A percentile compares a stretch with the other conserved stretches of the same genome.
Conservation (phyloP, 2,113 vertebrate genomes). For the Corydoras maculifer region DNA sequence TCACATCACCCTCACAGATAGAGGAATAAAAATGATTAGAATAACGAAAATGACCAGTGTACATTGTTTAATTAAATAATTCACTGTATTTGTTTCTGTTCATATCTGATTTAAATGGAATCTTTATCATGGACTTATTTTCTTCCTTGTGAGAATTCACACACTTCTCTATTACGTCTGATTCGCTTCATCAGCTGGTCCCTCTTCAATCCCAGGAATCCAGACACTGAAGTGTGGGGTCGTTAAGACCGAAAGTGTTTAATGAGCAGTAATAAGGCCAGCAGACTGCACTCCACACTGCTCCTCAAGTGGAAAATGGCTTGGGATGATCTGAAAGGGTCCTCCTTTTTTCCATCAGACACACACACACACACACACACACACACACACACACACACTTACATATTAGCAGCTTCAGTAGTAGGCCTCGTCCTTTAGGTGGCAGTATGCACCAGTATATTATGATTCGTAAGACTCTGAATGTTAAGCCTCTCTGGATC, state of each 20-base stretch:
- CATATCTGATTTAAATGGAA: too few species aligned
- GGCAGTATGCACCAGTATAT: conserved; percentile 22
- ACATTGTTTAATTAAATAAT: too few species aligned
- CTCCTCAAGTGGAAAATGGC: conserved; percentile 9
- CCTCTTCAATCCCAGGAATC: neutral
- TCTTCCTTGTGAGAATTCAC: too few species aligned
- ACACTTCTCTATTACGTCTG: neutral
- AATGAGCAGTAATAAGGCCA: conserved; percentile 13
- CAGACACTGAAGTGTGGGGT: neutral
- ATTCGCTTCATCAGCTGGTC: neutral
- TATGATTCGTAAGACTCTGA: neutral
- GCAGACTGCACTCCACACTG: neutral
- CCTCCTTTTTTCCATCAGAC: neutral
- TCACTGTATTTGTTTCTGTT: too few species aligned
- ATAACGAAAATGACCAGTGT: too few species aligned
- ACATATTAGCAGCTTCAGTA: neutral
- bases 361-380: neutral
- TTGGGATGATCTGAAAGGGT: neutral
- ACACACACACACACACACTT: neutral
- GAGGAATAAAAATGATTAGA: too few species aligned
- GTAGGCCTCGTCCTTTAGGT: conserved; percentile 21
- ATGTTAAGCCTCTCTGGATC: too few species aligned
- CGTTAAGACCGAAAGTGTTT: conserved; percentile 15
- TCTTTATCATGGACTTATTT: too few species aligned
- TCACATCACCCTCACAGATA: too few species aligned